phyloP scores from a whole-genome alignment of 2,797 vertebrate species.

The Esox lucius region DNA sequence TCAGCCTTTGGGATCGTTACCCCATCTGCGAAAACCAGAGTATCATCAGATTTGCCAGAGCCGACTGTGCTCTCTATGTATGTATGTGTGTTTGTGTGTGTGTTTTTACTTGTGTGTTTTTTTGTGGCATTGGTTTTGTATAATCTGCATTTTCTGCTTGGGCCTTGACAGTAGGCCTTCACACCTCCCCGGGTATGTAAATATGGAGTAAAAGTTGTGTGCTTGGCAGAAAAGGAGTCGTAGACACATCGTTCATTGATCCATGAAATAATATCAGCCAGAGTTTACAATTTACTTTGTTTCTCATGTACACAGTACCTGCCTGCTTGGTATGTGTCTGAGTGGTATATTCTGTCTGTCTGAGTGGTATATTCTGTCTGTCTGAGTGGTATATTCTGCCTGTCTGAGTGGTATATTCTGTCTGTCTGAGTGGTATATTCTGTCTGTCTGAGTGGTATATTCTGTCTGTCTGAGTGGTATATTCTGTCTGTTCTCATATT shows the following conservation, averaged over 20 bases:
- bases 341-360: neutral
- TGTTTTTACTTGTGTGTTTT: no score
- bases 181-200: neutral
- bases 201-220: neutral
- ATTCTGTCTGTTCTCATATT: no score
- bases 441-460: no score
- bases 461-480: no score
- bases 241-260: slow-evolving; percentile 10
- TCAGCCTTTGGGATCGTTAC: neutral
- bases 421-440: no score
- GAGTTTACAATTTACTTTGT: neutral
- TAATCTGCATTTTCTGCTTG: slow-evolving; percentile 7
- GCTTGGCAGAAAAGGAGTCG: slow-evolving; percentile 7
- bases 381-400: no score
- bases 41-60: neutral
- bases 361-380: neutral
- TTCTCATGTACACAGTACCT: neutral
- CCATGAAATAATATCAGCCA: neutral
- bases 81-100: neutral
- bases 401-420: no score
- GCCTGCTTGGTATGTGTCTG: slow-evolving; percentile 1
- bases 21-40: neutral
- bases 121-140: neutral
- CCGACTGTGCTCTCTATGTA: neutral
- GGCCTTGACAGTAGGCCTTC: no score